Conservation (phyloP, 2,113 vertebrate species). For the Otis tarda region DNA sequence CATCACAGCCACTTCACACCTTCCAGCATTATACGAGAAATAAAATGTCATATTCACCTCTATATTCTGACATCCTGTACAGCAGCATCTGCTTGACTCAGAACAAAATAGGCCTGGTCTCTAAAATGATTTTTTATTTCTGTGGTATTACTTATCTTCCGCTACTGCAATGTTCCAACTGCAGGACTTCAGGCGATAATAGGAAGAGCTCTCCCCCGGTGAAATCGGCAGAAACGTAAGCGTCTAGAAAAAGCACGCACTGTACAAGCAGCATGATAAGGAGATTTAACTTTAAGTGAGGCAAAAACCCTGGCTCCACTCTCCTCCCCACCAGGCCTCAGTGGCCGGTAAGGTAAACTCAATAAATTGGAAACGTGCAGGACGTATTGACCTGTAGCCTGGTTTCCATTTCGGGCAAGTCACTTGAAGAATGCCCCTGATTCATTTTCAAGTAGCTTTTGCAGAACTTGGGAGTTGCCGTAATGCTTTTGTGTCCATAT, state of each 20-base stretch:
- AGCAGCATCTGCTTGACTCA: not conserved
- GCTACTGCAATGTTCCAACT: not conserved
- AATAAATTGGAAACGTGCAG: not conserved
- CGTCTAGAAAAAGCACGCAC: not conserved
- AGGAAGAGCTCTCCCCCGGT: not conserved
- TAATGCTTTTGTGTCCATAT: not conserved
- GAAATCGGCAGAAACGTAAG: not conserved
- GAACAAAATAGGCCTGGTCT: not conserved
- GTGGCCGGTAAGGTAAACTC: not conserved
- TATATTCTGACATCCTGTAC: not conserved
- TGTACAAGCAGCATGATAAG: not conserved
- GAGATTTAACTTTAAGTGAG: not conserved
- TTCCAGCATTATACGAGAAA: not conserved
- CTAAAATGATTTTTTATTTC: not conserved
- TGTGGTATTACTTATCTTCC: accelerated
- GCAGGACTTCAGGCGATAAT: accelerated
- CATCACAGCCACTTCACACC: not conserved
- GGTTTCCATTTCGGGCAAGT: not conserved
- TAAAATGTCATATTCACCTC: not conserved
- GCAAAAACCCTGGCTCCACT: constrained; percentile 10
- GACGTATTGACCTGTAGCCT: not conserved
- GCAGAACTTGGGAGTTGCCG: not conserved
- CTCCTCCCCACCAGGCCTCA: not conserved
- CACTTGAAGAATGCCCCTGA: not conserved
- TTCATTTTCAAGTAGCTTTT: not conserved